These are phyloP conservation scores for Kryptopterus vitreolus DNA, from an alignment of 2,797 vertebrate genomes.

Conservation along the genomic window DNA sequence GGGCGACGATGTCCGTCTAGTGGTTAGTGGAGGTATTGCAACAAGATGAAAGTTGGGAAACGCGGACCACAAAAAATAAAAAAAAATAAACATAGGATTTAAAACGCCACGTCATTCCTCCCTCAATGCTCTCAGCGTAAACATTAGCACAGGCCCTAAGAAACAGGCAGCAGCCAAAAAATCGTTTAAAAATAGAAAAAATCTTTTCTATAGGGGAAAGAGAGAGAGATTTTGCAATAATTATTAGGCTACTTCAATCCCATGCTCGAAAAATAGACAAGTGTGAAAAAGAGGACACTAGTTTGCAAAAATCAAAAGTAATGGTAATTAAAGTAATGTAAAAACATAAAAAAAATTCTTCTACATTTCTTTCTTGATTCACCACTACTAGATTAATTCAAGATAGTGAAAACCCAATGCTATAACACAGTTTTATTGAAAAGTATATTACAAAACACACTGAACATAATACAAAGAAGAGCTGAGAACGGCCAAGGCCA, in stretches of 20 bases:
- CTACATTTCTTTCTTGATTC: background rate
- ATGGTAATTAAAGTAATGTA: background rate
- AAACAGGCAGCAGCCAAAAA: slow-evolving; percentile 22
- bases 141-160: slow-evolving; percentile 49
- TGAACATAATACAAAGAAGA: slow-evolving; percentile 30
- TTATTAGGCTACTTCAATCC: background rate
- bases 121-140: slow-evolving; percentile 50
- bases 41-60: slow-evolving; percentile 57
- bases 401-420: background rate
- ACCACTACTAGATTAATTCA: background rate
- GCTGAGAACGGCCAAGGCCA: background rate
- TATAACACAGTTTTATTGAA: slow-evolving; percentile 41
- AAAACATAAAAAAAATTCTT: background rate
- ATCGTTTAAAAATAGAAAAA: slow-evolving; percentile 10
- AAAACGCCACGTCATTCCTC: slow-evolving; percentile 76
- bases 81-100: slow-evolving; percentile 73
- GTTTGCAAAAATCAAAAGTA: background rate
- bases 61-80: slow-evolving; percentile 68
- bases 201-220: background rate
- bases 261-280: background rate
- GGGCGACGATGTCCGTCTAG: slow-evolving; percentile 45
- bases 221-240: background rate
- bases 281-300: background rate
- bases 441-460: slow-evolving; percentile 41
- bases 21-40: slow-evolving; percentile 58